phyloP scores from a whole-genome alignment of 1,140 invertebrate species.

The Ectropis grisescens region DNA sequence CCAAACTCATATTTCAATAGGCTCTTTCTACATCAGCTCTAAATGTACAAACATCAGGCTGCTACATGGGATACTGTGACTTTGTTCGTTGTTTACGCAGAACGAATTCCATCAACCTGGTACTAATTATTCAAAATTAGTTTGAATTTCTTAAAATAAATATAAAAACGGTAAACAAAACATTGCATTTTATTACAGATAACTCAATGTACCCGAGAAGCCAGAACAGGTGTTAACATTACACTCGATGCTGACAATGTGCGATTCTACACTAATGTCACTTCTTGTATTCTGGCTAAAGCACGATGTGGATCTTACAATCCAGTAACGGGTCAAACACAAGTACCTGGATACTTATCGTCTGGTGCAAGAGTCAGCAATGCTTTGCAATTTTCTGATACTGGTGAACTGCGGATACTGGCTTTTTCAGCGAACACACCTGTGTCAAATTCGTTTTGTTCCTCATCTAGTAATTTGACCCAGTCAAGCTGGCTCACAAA shows the following conservation, averaged over 20 bases:
- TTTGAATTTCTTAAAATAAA: neutral
- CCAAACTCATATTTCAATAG: constrained; percentile 34
- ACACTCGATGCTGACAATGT: constrained; percentile 64
- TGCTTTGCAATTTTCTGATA: constrained; percentile 66
- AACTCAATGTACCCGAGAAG: constrained; percentile 64
- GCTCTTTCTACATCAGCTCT: constrained; percentile 53
- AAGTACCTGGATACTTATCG: constrained; percentile 55
- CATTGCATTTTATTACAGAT: constrained; percentile 54
- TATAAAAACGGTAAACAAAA: no score
- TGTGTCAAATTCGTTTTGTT: constrained; percentile 48
- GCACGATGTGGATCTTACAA: constrained; percentile 68
- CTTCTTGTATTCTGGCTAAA: constrained; percentile 70
- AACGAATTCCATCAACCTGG: constrained; percentile 69
- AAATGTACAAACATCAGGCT: constrained; percentile 55
- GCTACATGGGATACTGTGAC: constrained; percentile 70
- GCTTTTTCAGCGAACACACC: constrained; percentile 56
- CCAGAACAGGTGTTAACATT: constrained; percentile 57
- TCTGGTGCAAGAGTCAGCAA: constrained; percentile 49
- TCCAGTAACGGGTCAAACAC: constrained; percentile 71
- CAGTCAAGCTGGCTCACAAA: constrained; percentile 55
- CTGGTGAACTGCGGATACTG: constrained; percentile 65
- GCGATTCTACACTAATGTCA: constrained; percentile 69
- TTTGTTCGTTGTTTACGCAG: constrained; percentile 70
- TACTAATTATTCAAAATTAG: constrained; percentile 19
- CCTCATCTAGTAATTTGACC: constrained; percentile 42